phyloP scores from a whole-genome alignment of 2,797 vertebrate genomes.

The Halcyon leucocephala region DNA sequence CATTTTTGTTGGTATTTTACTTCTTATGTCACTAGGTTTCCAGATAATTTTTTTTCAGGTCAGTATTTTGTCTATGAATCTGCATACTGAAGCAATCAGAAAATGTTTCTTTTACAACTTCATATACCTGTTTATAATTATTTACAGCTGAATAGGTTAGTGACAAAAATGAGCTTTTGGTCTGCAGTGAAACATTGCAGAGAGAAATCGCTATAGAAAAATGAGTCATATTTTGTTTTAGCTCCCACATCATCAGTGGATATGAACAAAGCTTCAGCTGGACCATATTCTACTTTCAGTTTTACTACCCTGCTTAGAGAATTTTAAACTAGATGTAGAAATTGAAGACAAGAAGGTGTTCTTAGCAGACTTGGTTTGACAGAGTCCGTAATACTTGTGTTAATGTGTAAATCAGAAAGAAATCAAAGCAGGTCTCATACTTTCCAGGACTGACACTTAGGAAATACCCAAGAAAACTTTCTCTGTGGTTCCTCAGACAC shows the following conservation, averaged over 20 bases:
- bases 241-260: background rate
- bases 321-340: background rate
- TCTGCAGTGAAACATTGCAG: background rate
- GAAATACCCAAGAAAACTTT: conserved; percentile 21
- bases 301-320: background rate
- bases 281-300: background rate
- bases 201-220: background rate
- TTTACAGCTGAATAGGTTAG: background rate
- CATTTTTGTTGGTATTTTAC: background rate
- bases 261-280: background rate
- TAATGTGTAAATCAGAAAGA: background rate
- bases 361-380: background rate
- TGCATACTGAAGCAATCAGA: background rate
- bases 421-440: background rate
- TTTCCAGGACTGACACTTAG: conserved; percentile 1
- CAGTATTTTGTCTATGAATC: background rate
- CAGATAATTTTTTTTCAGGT: background rate
- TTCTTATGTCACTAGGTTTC: background rate
- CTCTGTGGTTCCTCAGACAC: background rate
- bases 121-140: background rate
- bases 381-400: background rate
- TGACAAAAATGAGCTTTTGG: background rate
- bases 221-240: background rate
- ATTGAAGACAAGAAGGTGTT: background rate
- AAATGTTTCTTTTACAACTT: background rate